phyloP scores from a whole-genome alignment of 1,140 invertebrate genomes.

The Drosophila pseudoobscura region DNA sequence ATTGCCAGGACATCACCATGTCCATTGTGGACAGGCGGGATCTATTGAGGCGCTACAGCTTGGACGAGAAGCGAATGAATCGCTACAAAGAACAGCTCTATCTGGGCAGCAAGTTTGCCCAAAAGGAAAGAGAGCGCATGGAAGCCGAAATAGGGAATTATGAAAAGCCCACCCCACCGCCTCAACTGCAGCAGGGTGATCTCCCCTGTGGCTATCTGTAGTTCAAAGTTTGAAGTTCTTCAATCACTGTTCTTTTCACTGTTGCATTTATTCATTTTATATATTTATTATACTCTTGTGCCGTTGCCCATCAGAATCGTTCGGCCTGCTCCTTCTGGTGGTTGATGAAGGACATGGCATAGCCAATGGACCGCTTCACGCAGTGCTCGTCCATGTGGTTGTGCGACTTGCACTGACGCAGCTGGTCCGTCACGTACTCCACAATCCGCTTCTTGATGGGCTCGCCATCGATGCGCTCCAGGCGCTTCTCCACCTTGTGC shows the following conservation, averaged over 20 bases:
- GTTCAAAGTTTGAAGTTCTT: background rate
- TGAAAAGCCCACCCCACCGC: background rate
- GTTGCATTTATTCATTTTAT: conserved; percentile 20
- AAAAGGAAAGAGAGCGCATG: conserved; percentile 13
- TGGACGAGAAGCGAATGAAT: conserved; percentile 54
- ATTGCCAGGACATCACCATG: conserved; percentile 70
- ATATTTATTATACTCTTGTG: conserved; percentile 11
- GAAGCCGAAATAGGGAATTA: background rate
- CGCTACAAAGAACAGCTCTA: conserved; percentile 65
- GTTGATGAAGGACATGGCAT: conserved; percentile 56
- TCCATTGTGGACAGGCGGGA: conserved; percentile 72
- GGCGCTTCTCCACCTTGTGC: conserved; percentile 62
- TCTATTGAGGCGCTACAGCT: conserved; percentile 56
- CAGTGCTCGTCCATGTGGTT: conserved; percentile 55
- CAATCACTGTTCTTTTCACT: background rate
- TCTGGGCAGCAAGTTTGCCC: conserved; percentile 34
- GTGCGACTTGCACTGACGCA: conserved; percentile 42
- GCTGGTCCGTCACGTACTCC: conserved; percentile 25
- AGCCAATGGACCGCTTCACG: conserved; percentile 49
- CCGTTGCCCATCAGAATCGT: conserved; percentile 6
- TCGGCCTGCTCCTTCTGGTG: conserved; percentile 22
- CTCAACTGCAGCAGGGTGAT: background rate
- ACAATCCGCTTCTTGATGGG: conserved; percentile 19
- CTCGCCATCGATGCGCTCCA: conserved; percentile 31
- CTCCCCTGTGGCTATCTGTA: background rate